Evolutionary conservation across 1,140 invertebrate species (phyloP), one percentile per base, ranked within the genome.

Genomic region (Aphelenchoides avenae): DNA sequence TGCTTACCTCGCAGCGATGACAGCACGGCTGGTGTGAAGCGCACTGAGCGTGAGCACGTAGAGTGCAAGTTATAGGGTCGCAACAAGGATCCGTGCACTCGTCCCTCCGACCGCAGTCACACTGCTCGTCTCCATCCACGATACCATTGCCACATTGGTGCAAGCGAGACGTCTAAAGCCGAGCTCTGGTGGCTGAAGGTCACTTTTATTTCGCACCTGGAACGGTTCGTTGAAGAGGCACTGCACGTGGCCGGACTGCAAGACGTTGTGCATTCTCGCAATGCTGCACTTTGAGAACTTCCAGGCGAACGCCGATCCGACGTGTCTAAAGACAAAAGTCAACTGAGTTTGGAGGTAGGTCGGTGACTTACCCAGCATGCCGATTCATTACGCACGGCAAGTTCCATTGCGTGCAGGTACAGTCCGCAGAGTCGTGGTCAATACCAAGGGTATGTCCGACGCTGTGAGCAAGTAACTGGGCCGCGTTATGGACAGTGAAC

Each of bases 1-100:
- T 34, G 34, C 36, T 31, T 34, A 61, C 22, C 46, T 75, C 64
- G 46, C 73, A 75, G 31, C 69, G 71, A 52, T 75, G 66, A 44
- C 74, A 77, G 47, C 74, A 75, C 7, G 54, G 27, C n/a, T 75
- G 68, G 53, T 75, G 70, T 43, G 54, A 52, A 1, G 70, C 69
- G 47, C 73, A 75, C 55, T 77, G 71, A 27, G 73, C 73, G 52
- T 76, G 73, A 13, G 73, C 56, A 11, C 64, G 46, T 13, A 75
- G 66, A 5, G 66, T 76, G 52, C 73, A 75, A 11, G 73, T 75
- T 9, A 76, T 37, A 6, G 73, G 74, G 41, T 75, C 73, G 48
- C 73, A 75, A 46, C 73, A 75, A 3, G 73, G 74, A 56, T 75
- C 73, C 30, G 48, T 44, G 55, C 73, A 75, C 42, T 77, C 60